Percentiles rank a stretch among this genome's conserved stretches.
phyloP scores from a whole-genome alignment of 1,140 invertebrate species.

The Reticulitermes speratus region DNA sequence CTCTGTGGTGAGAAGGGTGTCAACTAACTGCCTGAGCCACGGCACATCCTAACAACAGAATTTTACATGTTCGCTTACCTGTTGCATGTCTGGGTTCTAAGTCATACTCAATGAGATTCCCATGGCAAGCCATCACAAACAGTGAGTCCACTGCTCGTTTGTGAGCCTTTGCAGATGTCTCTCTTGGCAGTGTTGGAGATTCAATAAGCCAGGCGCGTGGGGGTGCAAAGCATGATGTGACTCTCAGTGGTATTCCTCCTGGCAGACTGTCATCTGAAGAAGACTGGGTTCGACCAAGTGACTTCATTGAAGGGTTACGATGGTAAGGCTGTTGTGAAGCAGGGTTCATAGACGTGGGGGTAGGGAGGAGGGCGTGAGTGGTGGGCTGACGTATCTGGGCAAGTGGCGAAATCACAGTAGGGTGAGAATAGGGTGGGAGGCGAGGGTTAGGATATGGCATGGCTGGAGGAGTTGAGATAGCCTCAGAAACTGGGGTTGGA shows the following conservation, averaged over 20 bases:
- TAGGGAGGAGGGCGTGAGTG: slow-evolving; percentile 21
- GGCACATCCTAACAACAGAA: too few relatives aligned
- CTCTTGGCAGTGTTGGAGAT: slow-evolving; percentile 48
- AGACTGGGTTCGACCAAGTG: slow-evolving; percentile 51
- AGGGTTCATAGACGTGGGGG: background rate
- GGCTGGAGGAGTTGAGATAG: slow-evolving; percentile 43
- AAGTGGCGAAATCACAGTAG: slow-evolving; percentile 73
- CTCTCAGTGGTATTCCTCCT: slow-evolving; percentile 60
- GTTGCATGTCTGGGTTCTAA: slow-evolving; percentile 76
- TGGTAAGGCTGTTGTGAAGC: slow-evolving; percentile 23
- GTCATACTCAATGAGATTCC: slow-evolving; percentile 85
- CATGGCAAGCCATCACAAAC: slow-evolving; percentile 86
- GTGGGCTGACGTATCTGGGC: slow-evolving; percentile 80
- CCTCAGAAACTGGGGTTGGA: slow-evolving; percentile 44
- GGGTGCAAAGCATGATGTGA: slow-evolving; percentile 76
- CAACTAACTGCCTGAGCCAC: too few relatives aligned
- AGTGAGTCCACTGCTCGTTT: slow-evolving; percentile 74
- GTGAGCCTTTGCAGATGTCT: slow-evolving; percentile 43
- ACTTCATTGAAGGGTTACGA: slow-evolving; percentile 23
- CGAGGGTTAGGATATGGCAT: slow-evolving; percentile 83
- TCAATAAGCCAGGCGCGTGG: slow-evolving; percentile 68
- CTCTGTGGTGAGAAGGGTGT: too few relatives aligned
- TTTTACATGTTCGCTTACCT: slow-evolving; percentile 45
- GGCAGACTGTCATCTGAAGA: slow-evolving; percentile 62
- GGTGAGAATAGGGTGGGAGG: slow-evolving; percentile 84